phyloP scores from a whole-genome alignment of 2,113 vertebrate genomes.

The Nyctereutes procyonoides region DNA sequence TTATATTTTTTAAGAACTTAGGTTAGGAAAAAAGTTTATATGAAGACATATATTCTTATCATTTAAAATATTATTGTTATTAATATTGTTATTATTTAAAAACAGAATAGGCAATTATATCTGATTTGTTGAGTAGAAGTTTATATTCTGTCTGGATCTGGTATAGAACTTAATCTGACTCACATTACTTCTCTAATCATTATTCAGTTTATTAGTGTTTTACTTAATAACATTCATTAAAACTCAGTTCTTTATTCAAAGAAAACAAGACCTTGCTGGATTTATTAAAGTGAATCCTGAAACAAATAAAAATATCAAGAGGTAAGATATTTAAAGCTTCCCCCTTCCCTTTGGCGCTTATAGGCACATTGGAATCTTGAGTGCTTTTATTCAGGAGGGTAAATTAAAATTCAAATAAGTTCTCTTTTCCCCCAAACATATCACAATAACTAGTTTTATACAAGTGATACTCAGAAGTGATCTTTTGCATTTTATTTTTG shows the following conservation, averaged over 20 bases:
- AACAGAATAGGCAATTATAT: not conserved
- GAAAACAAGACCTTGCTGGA: conserved; percentile 68
- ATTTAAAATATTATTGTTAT: not conserved
- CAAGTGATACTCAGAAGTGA: not conserved
- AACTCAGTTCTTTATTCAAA: conserved; percentile 67
- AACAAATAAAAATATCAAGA: conserved; percentile 63
- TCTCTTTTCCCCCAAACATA: not conserved
- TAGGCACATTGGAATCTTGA: not conserved
- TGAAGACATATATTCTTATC: not conserved
- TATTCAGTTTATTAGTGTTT: conserved; percentile 50
- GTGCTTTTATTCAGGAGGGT: not conserved
- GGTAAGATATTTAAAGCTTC: conserved; percentile 53
- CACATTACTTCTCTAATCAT: not conserved
- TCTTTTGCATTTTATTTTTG: conserved; percentile 24
- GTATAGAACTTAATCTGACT: not conserved
- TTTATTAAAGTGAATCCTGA: conserved; percentile 61
- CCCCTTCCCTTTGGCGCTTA: not conserved
- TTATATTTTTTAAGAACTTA: conserved; percentile 31
- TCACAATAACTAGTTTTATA: not conserved
- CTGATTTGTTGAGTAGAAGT: not conserved
- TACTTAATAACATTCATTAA: conserved; percentile 41
- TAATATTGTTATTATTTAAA: conserved; percentile 7
- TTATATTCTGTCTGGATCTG: not conserved
- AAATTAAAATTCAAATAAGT: not conserved
- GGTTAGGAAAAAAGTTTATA: not conserved